Evolutionary conservation across 2,888 invertebrate genomes (phyloP), one percentile per base, ranked within the genome.

Genomic region (Drosophila mulleri): DNA sequence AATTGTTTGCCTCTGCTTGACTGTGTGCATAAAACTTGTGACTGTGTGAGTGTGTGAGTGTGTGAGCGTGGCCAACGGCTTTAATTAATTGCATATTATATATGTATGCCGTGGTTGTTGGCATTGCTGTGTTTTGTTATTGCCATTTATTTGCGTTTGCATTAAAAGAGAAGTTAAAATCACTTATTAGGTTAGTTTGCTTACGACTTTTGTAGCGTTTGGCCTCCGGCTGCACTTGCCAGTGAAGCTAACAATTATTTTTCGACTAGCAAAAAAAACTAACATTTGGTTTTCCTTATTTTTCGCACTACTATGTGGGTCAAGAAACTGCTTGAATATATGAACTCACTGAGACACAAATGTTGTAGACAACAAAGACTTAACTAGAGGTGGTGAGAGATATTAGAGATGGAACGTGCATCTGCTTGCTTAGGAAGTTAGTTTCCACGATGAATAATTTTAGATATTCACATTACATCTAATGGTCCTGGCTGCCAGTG

Each of bases 21-120:
- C 2, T 20, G 44, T 6, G 12, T 23, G 7, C 14, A 3, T 32
- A 3, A 3, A 11, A 32, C 11, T 32, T 32, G 32, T 32, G 32
- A 11, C 9, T 32, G 32, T 32, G 32, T 32, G 32, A 9, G 2
- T 8, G 32, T 32, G 32, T 32, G 32, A 2, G 9, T 11, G 11
- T 60, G 69, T 18, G 2, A 3, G 77, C 77, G 64, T 20, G 18
- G 11, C 42, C 42, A 70, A 62, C 64, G 57, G 53, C 66, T 81
- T 72, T 50, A 68, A 67, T 83, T 72, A 82, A 80, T 64, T 66
- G 82, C 72, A 61, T 72, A 72, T 67, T 65, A 67, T 75, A 65
- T 60, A 50, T 59, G 67, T 60, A 50, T 59, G 67, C 53, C 53
- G 50, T 66, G 37, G 11, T 42, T 76, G 32, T 50, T 59, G 63